A percentile compares a stretch with the other conserved stretches of the same genome.
Evolutionary conservation across 2,797 vertebrate species (phyloP).

Genomic region (Toxotes lorentzi): DNA sequence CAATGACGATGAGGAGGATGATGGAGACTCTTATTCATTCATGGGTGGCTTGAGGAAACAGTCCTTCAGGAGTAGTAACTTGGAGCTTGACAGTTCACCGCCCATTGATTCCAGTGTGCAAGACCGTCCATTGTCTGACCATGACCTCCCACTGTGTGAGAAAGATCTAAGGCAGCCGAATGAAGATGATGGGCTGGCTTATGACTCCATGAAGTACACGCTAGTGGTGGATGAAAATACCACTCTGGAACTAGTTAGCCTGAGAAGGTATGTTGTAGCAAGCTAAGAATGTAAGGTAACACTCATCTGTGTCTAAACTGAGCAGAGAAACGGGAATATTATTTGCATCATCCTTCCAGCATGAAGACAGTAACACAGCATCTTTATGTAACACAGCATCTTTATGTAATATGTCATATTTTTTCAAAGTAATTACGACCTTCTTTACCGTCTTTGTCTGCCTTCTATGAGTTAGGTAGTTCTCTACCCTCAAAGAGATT

Average conservation of each 20-base stretch:
- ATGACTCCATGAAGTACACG: slow-evolving; percentile 98
- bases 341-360: background rate
- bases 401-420: no score
- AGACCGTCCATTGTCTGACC: slow-evolving; percentile 70
- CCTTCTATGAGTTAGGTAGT: background rate
- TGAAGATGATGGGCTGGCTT: slow-evolving; percentile 92
- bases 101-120: slow-evolving; percentile 85
- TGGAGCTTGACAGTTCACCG: slow-evolving; percentile 84
- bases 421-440: background rate
- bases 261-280: slow-evolving; percentile 84
- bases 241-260: slow-evolving; percentile 95
- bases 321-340: background rate
- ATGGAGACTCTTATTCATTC: slow-evolving; percentile 81
- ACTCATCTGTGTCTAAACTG: background rate
- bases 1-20: slow-evolving; percentile 85
- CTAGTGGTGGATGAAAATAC: slow-evolving; percentile 99
- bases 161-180: slow-evolving; percentile 75
- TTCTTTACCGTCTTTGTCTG: background rate
- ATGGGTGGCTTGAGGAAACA: slow-evolving; percentile 76
- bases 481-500: background rate
- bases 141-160: slow-evolving; percentile 77
- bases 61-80: slow-evolving; percentile 80
- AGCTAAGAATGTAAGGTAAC: background rate
- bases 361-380: background rate
- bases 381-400: background rate